phyloP scores from a whole-genome alignment of 2,888 invertebrate species.

The Pantelozetes paolii region DNA sequence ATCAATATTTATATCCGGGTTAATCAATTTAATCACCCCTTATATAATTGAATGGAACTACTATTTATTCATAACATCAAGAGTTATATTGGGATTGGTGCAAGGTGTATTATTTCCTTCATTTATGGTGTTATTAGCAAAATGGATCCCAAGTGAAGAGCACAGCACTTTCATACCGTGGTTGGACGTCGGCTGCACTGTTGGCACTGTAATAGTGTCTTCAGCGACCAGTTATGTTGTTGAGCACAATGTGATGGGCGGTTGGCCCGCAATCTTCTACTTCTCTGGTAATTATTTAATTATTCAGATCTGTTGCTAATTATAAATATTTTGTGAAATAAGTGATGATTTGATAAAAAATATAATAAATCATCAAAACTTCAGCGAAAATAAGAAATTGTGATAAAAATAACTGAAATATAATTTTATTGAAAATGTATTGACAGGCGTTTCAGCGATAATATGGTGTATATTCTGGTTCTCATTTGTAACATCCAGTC shows the following conservation, averaged over 20 bases:
- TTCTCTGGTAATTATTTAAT: constrained; percentile 36
- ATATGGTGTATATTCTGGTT: constrained; percentile 78
- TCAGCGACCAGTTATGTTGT: constrained; percentile 25
- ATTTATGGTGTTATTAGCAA: constrained; percentile 76
- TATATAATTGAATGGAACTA: constrained; percentile 42
- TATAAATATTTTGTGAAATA: not conserved
- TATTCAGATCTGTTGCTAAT: not conserved
- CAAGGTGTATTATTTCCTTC: constrained; percentile 50
- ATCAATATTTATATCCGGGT: constrained; percentile 44
- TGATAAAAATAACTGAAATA: too few relatives aligned
- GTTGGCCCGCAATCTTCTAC: constrained; percentile 41
- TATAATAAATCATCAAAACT: not conserved
- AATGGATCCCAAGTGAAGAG: constrained; percentile 75
- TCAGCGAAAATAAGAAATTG: too few relatives aligned
- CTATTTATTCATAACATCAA: constrained; percentile 42
- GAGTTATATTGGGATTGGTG: constrained; percentile 45
- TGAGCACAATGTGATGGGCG: constrained; percentile 23
- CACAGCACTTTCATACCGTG: constrained; percentile 39
- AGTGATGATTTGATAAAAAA: not conserved
- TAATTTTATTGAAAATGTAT: not conserved
- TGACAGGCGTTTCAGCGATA: constrained; percentile 60
- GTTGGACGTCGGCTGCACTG: constrained; percentile 32
- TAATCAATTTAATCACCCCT: constrained; percentile 46
- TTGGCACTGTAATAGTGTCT: constrained; percentile 33
- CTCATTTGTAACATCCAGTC: constrained; percentile 70